Percentiles rank a stretch among this genome's conserved stretches.
Evolutionary conservation across 2,113 vertebrate genomes (phyloP).

Genomic region (Ctenomys sociabilis): DNA sequence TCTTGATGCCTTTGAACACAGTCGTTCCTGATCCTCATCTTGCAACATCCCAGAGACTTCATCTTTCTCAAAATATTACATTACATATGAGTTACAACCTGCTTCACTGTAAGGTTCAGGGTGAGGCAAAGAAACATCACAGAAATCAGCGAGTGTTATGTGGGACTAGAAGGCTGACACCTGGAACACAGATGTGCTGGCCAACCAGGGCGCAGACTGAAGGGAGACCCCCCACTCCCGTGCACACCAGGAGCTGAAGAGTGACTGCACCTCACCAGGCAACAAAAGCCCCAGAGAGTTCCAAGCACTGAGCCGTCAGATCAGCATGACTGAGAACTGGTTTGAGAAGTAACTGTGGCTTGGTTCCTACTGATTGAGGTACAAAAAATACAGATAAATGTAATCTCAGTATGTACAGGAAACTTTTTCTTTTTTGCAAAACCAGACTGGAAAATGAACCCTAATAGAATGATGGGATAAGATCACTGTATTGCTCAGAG

Average conservation of each 20-base stretch:
- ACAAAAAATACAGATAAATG: conserved; percentile 59
- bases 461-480: not conserved
- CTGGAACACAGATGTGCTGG: no score
- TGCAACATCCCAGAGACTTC: conserved; percentile 32
- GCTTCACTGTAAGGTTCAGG: conserved; percentile 52
- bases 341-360: conserved; percentile 64
- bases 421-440: conserved; percentile 58
- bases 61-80: conserved; percentile 50
- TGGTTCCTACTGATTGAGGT: conserved; percentile 21
- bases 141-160: not conserved
- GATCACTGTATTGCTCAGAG: not conserved
- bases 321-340: not conserved
- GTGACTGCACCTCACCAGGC: conserved; percentile 32
- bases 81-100: conserved; percentile 59
- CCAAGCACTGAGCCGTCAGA: conserved; percentile 58
- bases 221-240: not conserved
- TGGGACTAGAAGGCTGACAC: not conserved
- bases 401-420: conserved; percentile 38
- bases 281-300: conserved; percentile 41
- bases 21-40: conserved; percentile 27
- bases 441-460: conserved; percentile 30
- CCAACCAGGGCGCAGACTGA: not conserved
- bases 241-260: conserved; percentile 57
- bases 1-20: not conserved
- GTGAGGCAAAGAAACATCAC: conserved; percentile 19